These are phyloP conservation scores for Agrilus cyanescens DNA, from an alignment of 2,888 invertebrate species.

Conservation along the genomic window DNA sequence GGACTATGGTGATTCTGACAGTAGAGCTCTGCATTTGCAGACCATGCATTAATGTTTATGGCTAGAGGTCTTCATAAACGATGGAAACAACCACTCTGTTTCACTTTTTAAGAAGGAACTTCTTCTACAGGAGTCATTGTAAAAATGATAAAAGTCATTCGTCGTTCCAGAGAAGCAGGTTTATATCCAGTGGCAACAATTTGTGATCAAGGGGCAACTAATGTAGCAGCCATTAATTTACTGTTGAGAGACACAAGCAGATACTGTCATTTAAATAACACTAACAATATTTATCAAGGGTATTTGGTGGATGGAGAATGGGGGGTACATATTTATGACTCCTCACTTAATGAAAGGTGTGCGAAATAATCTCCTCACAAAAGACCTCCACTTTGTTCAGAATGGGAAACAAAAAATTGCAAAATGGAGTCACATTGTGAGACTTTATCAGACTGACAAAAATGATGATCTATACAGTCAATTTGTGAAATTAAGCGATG, in stretches of 20 bases:
- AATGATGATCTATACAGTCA: too few species aligned
- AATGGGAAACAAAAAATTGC: background rate
- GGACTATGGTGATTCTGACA: too few species aligned
- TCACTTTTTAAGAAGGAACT: constrained; percentile 3
- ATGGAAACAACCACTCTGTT: background rate
- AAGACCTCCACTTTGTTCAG: constrained; percentile 10
- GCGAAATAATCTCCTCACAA: constrained; percentile 12
- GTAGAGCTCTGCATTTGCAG: too few species aligned
- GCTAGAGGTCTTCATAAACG: background rate
- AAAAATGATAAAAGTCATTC: constrained; percentile 1
- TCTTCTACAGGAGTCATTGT: background rate
- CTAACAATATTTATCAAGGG: constrained; percentile 3
- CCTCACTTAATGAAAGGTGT: constrained; percentile 11
- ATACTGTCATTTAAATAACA: background rate
- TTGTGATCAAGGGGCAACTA: constrained; percentile 7
- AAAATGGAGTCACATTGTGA: too few species aligned
- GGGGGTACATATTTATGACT: constrained; percentile 9
- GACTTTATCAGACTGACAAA: too few species aligned
- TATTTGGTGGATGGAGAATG: constrained; percentile 6
- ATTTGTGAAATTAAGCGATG: too few species aligned
- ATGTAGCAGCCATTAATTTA: constrained; percentile 5
- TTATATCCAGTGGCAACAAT: constrained; percentile 4
- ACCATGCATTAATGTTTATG: background rate
- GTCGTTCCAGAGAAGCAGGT: background rate
- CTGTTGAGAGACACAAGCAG: background rate